Conservation (phyloP, 2,113 vertebrate genomes). For the Macquaria ambigua region DNA sequence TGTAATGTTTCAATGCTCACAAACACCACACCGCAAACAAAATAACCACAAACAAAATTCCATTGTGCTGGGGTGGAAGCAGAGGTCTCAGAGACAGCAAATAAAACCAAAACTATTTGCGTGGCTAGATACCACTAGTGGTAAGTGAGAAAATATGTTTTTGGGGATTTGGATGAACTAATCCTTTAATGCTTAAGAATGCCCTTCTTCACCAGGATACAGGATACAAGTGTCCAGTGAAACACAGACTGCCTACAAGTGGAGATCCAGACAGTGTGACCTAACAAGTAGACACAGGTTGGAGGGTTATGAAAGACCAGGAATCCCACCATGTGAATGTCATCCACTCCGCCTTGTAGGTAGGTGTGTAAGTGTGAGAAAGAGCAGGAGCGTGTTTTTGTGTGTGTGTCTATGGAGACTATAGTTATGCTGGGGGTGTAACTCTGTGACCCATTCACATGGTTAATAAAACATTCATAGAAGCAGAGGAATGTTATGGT, state of each 20-base stretch:
- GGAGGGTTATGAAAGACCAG: constrained; percentile 49
- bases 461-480: constrained; percentile 88
- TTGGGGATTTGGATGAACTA: not conserved
- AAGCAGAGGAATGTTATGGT: constrained; percentile 87
- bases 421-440: constrained; percentile 74
- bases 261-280: constrained; percentile 28
- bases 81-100: constrained; percentile 14
- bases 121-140: not conserved
- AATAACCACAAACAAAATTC: constrained; percentile 3
- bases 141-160: constrained; percentile 8
- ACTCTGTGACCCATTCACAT: constrained; percentile 87
- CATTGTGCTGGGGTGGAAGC: not conserved
- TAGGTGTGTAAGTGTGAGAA: constrained; percentile 71
- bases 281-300: constrained; percentile 61
- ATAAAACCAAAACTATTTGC: constrained; percentile 20
- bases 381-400: constrained; percentile 48
- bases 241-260: constrained; percentile 7
- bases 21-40: too few species aligned
- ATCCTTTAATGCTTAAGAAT: constrained; percentile 26
- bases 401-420: constrained; percentile 77
- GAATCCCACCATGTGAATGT: constrained; percentile 55
- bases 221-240: constrained; percentile 23
- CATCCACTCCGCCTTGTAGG: constrained; percentile 62
- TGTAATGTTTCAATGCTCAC: too few species aligned
- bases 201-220: constrained; percentile 54